phyloP scores from a whole-genome alignment of 2,888 invertebrate genomes.

The Ectemnius lituratus region DNA sequence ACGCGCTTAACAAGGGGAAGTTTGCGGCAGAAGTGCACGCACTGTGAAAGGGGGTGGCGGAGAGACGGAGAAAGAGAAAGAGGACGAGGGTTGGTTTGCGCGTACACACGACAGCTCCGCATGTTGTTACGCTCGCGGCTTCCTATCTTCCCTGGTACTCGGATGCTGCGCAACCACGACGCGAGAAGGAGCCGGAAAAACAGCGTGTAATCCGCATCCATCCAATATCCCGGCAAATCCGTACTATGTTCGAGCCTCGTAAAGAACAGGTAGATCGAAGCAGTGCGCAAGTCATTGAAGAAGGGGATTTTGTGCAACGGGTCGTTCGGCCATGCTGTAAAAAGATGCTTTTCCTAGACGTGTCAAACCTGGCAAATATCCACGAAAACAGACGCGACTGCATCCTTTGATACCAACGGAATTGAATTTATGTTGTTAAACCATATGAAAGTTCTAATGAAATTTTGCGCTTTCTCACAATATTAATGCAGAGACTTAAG shows the following conservation, averaged over 20 bases:
- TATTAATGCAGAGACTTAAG: too few relatives aligned
- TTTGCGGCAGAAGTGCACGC: constrained; percentile 26
- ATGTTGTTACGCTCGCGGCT: too few relatives aligned
- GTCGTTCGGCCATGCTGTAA: constrained; percentile 39
- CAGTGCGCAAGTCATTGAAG: constrained; percentile 3
- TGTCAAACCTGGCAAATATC: constrained; percentile 31
- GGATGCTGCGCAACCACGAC: too few relatives aligned
- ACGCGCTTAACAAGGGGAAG: constrained; percentile 52
- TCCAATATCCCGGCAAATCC: constrained; percentile 64
- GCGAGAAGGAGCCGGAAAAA: constrained; percentile 32
- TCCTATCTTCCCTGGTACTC: too few relatives aligned
- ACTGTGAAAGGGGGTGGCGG: neutral
- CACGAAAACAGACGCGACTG: constrained; percentile 13
- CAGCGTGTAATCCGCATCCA: constrained; percentile 60
- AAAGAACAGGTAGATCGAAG: neutral
- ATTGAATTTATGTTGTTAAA: too few relatives aligned
- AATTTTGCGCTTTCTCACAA: too few relatives aligned
- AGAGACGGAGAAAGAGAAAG: constrained; percentile 1
- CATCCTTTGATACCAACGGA: neutral
- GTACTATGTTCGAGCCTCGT: constrained; percentile 30
- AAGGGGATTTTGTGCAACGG: constrained; percentile 12
- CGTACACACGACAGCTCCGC: constrained; percentile 12
- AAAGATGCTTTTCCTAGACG: constrained; percentile 43
- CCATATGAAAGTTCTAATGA: too few relatives aligned
- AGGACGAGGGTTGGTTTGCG: neutral